phyloP scores from a whole-genome alignment of 23 tunicate species.

The Clavelina lepadiformis region DNA sequence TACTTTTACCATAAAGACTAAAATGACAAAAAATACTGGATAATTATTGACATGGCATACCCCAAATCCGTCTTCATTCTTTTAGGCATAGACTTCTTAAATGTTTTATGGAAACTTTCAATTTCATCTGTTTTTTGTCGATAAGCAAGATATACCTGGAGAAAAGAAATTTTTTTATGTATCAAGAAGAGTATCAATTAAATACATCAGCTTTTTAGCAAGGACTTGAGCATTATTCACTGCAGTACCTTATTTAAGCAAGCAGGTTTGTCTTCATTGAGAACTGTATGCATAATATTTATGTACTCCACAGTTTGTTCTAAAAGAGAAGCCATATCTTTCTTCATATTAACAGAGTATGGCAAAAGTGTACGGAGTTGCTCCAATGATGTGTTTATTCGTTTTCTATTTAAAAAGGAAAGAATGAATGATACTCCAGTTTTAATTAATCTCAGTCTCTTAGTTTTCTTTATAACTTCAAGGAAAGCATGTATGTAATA shows the following conservation, averaged over 20 bases:
- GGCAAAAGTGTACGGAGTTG: constrained; percentile 74
- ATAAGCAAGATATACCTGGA: constrained; percentile 48
- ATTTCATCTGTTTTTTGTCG: constrained; percentile 59
- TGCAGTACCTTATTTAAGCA: constrained; percentile 52
- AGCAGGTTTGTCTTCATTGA: constrained; percentile 82
- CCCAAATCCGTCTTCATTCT: constrained; percentile 11
- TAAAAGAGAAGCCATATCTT: constrained; percentile 89
- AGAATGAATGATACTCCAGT: neutral
- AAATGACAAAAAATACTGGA: no score
- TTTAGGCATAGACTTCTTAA: constrained; percentile 18
- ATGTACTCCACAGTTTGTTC: constrained; percentile 95
- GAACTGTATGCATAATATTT: constrained; percentile 81
- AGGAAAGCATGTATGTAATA: no score
- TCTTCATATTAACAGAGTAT: constrained; percentile 54
- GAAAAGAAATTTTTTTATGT: neutral
- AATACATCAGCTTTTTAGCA: neutral
- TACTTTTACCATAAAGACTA: no score
- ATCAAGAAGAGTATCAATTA: neutral
- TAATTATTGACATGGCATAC: no score
- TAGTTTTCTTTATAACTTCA: neutral
- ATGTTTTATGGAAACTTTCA: constrained; percentile 34
- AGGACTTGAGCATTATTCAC: neutral
- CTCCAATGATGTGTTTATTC: constrained; percentile 74
- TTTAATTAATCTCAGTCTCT: neutral
- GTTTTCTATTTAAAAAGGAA: constrained; percentile 35